A percentile compares a stretch with the other conserved stretches of the same genome.
Evolutionary conservation across 2,113 vertebrate genomes (phyloP).

Genomic region (Otus sunia): DNA sequence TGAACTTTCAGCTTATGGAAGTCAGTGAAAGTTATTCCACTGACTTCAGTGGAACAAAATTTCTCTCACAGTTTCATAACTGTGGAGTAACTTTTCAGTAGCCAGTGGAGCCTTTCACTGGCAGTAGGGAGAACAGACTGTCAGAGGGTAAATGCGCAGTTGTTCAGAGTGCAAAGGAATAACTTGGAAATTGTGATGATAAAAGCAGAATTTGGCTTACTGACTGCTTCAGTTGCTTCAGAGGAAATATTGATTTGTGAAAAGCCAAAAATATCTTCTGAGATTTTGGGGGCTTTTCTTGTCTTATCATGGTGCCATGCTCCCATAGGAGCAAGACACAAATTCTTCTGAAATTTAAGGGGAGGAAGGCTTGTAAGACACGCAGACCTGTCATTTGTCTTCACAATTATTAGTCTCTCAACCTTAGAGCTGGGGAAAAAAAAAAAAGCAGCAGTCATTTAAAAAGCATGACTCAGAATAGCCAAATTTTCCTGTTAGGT

Average conservation of each 20-base stretch:
- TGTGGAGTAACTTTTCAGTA: background rate
- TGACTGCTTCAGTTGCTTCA: background rate
- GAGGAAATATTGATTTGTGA: background rate
- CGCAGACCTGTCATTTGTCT: background rate
- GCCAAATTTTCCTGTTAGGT: background rate
- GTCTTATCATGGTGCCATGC: background rate
- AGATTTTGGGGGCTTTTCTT: background rate
- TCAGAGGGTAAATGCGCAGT: background rate
- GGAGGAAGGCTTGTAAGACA: background rate
- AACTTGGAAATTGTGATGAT: background rate
- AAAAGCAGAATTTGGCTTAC: slow-evolving; percentile 17
- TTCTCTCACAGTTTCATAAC: background rate
- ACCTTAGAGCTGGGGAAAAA: rapidly evolving
- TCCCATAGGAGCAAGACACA: background rate
- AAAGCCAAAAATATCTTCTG: background rate
- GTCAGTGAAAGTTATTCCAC: background rate
- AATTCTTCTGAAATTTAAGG: background rate
- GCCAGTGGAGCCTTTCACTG: background rate
- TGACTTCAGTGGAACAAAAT: background rate
- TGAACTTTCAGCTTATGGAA: background rate
- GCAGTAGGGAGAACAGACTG: background rate
- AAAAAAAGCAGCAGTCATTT: background rate
- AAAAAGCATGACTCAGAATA: rapidly evolving
- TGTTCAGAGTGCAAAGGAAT: background rate
- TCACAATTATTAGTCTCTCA: background rate